These are phyloP conservation scores for Plusia festucae DNA, from an alignment of 2,888 invertebrate genomes.

Conservation along the genomic window DNA sequence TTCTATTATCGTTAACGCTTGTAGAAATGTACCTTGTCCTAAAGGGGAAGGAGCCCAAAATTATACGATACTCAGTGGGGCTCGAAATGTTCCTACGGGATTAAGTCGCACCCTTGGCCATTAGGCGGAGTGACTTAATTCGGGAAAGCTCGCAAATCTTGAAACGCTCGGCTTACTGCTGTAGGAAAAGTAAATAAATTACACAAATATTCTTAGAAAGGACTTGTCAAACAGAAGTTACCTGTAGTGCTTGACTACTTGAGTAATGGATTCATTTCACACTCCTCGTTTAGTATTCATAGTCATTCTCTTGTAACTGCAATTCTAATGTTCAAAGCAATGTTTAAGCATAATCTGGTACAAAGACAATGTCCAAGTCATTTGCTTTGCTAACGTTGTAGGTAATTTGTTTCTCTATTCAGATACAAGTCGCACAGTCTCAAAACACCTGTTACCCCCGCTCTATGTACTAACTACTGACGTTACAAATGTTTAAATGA, in stretches of 20 bases:
- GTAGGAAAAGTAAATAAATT: neutral
- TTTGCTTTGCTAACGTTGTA: no score
- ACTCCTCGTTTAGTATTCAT: neutral
- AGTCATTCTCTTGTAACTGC: neutral
- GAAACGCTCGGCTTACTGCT: neutral
- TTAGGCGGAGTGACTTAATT: neutral
- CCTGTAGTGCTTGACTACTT: neutral
- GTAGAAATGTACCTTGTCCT: no score
- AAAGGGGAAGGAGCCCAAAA: neutral
- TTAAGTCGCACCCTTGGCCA: neutral
- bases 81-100: neutral
- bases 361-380: neutral
- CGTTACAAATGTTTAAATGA: neutral
- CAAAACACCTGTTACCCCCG: neutral
- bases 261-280: neutral
- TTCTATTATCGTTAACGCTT: no score
- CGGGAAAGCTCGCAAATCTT: constrained; percentile 1
- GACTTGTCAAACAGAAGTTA: neutral
- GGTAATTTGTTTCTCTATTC: neutral
- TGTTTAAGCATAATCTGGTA: neutral
- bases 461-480: neutral
- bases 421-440: neutral
- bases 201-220: constrained; percentile 1
- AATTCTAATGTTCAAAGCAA: neutral
- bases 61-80: neutral